Evolutionary conservation across 2,888 invertebrate genomes (phyloP), one percentile per base, ranked within the genome.

Genomic region (Cataglyphis rosenhaueri): DNA sequence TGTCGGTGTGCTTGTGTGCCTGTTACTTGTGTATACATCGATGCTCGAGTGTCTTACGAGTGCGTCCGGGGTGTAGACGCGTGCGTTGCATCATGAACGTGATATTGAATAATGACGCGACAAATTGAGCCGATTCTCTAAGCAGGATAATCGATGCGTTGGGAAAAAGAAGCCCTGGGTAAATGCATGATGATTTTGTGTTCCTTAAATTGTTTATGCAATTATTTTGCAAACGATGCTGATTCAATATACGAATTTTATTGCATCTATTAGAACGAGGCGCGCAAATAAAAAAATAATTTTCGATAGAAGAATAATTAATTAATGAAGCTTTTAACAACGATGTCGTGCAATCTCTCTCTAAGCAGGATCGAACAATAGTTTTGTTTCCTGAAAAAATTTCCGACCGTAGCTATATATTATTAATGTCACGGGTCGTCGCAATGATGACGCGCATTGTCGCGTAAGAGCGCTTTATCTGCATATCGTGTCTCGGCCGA

Each of bases 61-160:
- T 83, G 86, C 52, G 78, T 82, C 76, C 64, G 84, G 57, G 84
- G 57, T 73, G 76, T 55, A 32, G 83, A 83, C 74, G 82, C 12
- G 21, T 48, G 62, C 74, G 68, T 35, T 68, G 62, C 76, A 74
- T 71, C 48, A 48, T 12, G 25, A 76, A 9, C 3, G 75, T 55
- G 66, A 12, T 38, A 35, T 21, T 48, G 35, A 38, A 38, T 52
- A 55, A 66, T 66, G 48, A 75, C 38, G n/a, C 48, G 35, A 38
- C 21, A 12, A 18, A 1, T 3, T 35, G 12, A 62, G 35, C 29
- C 15, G 32, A 10, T 9, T 61, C 32, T 44, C 9, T 44, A 4
- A 59, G 12, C n/a, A 3, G 29, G 29, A 41, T 55, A 10, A n/a
- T 41, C 35, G 12, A 52, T 52, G 52, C 52, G 29, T 21, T 29